Base-by-base conservation (phyloP, 2,888 invertebrate genomes). In the Nomada flava region DNA sequence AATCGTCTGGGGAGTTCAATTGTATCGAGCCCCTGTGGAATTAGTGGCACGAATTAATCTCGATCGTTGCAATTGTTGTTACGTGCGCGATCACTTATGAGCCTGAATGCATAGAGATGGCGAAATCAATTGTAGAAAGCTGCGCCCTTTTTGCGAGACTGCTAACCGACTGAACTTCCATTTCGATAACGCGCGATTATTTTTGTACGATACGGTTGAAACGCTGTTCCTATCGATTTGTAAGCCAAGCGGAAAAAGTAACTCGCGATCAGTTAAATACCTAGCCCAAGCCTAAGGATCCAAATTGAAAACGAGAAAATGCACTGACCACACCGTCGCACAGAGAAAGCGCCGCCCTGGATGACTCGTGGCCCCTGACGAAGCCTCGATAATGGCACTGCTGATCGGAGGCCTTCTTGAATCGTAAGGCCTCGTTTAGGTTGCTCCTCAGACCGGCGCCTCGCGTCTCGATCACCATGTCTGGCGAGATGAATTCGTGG, bases 381-480 rank as follows among this genome's bases (percentile, higher is more conserved):
- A 87, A 90, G 3, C 95, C 95, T 1, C 94, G 94, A 87, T 95
- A 96, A 87, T 95, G 95, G 78, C 95, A 95, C 80, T 92, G 92
- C 36, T 72, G 83, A 82, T 92, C 91, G 10, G 90, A 68, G 4
- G 86, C 88, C 80, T 88, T 87, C 44, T 82, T 84, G 80, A 92
- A 92, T 65, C 83, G 74, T 47, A 91, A n/a, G 7, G 88, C 88
- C 29, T 89, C 86, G 74, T 89, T 84, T 44, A 90, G 83, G 74
- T 95, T 94, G 26, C 94, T 95, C 72, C 95, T 94, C 44, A 94
- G 92, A 13, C 90, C 90, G 75, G 92, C 93, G 76, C 94, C 94
- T 91, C 96, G 96, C 59, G 96, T 95, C 94, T 98, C 98, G 88
- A 98, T 95, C 82, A 97, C 94, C 94, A 97, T 94, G 76, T 95